Evolutionary conservation across 2,888 invertebrate genomes (phyloP), one percentile per base, ranked within the genome.

Genomic region (Meghimatium bilineatum): DNA sequence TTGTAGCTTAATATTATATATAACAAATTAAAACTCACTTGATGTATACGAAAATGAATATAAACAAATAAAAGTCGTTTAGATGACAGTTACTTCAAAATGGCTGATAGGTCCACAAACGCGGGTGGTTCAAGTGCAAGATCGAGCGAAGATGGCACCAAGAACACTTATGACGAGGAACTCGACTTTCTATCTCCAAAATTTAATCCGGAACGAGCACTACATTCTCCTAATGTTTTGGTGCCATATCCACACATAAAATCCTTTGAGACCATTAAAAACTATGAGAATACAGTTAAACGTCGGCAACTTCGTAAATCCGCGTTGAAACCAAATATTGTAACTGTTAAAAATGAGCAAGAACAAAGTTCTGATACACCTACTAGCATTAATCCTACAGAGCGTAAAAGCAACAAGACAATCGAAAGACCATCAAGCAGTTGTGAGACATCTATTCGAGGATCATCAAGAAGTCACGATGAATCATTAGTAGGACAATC

Each of bases 211-310:
- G 66, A 74, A 44, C 81, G 81, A 1, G 81, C 81, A 17, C 44
- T 81, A 44, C 38, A 60, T 38, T 63, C 81, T 23, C 17, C 23
- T 44, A 29, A 69, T 32, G 86, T 88, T 0, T 60, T 81, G 69
- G 80, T 90, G 23, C 91, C 90, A 14, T 86, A 74, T 76, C 87
- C 88, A 80, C 82, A 86, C 36, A 88, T 89, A 56, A 87, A 83
- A 74, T 86, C 87, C 17, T 90, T 90, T 85, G 88, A 90, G 49
- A 90, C 89, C 86, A 52, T 91, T 0, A 89, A 89, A 26, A 88
- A 88, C 85, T 91, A 89, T 85, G 89, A 90, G 83, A 88, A 87
- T 77, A 88, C 84, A 26, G 56, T 79, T 6, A 77, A 72, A 69
- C 67, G 36, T 29, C 34, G 69, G 20, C 75, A 75, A 1, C 38